phyloP scores from a whole-genome alignment of 2,888 invertebrate species.

The Scaptodrosophila latifasciaeformis region DNA sequence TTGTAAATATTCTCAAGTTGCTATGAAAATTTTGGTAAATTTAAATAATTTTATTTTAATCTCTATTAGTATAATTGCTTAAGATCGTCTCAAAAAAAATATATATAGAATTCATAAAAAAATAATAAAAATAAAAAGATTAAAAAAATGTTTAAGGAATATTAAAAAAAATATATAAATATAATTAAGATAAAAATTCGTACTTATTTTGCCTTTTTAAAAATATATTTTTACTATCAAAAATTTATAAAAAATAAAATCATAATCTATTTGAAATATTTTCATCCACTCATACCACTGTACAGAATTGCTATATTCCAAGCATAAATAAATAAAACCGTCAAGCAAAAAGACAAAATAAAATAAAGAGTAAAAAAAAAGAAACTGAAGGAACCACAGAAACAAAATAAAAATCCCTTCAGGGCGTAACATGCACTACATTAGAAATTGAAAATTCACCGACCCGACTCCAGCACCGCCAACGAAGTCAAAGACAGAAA shows the following conservation, averaged over 20 bases:
- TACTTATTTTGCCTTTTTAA: too few species aligned
- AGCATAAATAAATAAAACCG: conserved; percentile 59
- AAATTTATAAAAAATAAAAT: background rate
- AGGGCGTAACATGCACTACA: conserved; percentile 69
- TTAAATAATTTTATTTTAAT: too few species aligned
- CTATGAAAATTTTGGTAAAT: background rate
- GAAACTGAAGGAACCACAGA: too few species aligned
- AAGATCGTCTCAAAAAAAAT: too few species aligned
- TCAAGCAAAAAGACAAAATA: conserved; percentile 42
- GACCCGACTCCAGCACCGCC: too few species aligned
- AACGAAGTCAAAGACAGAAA: conserved; percentile 17
- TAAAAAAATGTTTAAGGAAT: background rate
- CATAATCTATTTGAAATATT: background rate
- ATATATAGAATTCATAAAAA: background rate
- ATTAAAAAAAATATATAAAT: too few species aligned
- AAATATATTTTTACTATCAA: background rate
- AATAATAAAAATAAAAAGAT: background rate
- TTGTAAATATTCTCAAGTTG: too few species aligned
- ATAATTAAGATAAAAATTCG: too few species aligned
- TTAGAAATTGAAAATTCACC: conserved; percentile 69
- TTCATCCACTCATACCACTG: conserved; percentile 23
- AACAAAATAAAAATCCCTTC: conserved; percentile 52
- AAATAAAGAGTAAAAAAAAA: conserved; percentile 23
- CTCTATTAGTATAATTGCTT: too few species aligned
- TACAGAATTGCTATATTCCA: conserved; percentile 22